Evolutionary conservation across 2,797 vertebrate species (phyloP), one percentile per base, ranked within the genome.

Genomic region (Anableps anableps): DNA sequence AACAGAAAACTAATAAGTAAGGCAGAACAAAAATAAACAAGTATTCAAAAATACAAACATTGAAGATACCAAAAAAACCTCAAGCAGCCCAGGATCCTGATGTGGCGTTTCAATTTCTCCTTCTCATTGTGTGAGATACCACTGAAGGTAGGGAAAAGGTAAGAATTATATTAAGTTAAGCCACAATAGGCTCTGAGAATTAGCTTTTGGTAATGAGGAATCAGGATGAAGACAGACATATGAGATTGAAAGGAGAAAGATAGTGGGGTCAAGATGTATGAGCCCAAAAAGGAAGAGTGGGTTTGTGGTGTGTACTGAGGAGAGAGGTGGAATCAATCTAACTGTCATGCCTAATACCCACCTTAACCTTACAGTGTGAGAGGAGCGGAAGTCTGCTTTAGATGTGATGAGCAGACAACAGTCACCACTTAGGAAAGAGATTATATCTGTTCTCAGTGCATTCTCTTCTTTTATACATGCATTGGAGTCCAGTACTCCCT

Each of bases 391-490:
- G 74, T 79, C 78, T 81, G 76, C 85, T 83, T 86, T 72, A 76
- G 64, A 80, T 64, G 71, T 76, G 74, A 84, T 72, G 83, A 86
- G 78, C 79, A 85, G 84, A 87, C 85, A 92, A 82, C 79, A 74
- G 85, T 51, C 81, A 76, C 83, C 77, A 80, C 82, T 55, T 86
- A 87, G 83, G 86, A 89, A 86, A 83, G 81, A 38, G 58, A 85
- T 93, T 92, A 78, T 68, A 89, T 92, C 88, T 90, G 80, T 90
- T 80, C 60, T 83, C 83, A 77, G 83, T 90, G 79, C 75, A 76
- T 85, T 43, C 29, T 75, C 72, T 58, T 53, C 60, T 66, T 74
- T 81, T 60, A 76, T 70, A 71, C 62, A 70, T 34, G 47, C 70
- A 80, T 82, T 16, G 29, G 83, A 72, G 83, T 75, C 66, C 38